Evolutionary conservation across 2,888 invertebrate species (phyloP), one percentile per base, ranked within the genome.

Genomic region (Nudaria mundana): DNA sequence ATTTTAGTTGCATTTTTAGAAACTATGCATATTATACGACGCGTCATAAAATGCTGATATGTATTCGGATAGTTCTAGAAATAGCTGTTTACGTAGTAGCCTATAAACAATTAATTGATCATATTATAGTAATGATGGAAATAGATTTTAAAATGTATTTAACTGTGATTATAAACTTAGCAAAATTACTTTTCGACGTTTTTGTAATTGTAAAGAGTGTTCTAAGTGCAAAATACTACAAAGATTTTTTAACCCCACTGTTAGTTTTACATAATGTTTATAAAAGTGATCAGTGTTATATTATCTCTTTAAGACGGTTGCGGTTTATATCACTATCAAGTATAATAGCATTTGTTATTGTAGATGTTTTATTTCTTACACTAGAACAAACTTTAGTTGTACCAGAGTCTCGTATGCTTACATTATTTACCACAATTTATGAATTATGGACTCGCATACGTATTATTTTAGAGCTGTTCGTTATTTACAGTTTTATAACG

Each of bases 401-500:
- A 5, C 4, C n/a, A 15, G 28, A 3, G n/a, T 8, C 15, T 28
- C 7, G 7, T n/a, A 2, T 28, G n/a, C 5, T n/a, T 28, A 5
- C 28, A 6, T 6, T 3, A n/a, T 3, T 28, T 3, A 5, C 30
- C 15, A 5, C 16, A 12, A 12, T 15, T 12, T 37, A 30, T 11
- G 30, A 23, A n/a, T n/a, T 7, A 1, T 37, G 35, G 37, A 16
- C 10, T n/a, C 8, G 23, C 7, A 11, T n/a, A 3, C 29, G 35
- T 0, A 22, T 42, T n/a, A 16, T 46, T 2, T 22, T 46, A 8
- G 42, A 36, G 18, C 32, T 39, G 6, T 1, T 10, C 22, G 36
- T 30, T 8, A 1, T 30, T 5, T 30, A 30, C 7, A n/a, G 11
- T 7, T 23, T 16, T 16, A 12, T 37, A 3, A 30, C 23, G 12